Percentiles rank a stretch among this genome's conserved stretches.
phyloP scores from a whole-genome alignment of 2,888 invertebrate species.

The Laspeyria flexula region DNA sequence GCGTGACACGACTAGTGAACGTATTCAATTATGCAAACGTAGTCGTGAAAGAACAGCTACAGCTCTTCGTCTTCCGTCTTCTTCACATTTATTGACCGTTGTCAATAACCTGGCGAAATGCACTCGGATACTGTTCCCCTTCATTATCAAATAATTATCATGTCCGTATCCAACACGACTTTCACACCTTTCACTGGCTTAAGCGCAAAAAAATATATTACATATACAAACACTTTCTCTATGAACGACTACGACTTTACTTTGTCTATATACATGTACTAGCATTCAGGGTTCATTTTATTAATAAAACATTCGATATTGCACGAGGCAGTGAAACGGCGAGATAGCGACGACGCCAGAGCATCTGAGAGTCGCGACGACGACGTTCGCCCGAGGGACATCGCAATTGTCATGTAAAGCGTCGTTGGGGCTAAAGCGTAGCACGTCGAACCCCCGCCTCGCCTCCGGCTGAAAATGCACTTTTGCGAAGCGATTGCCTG shows the following conservation, averaged over 20 bases:
- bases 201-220: constrained; percentile 48
- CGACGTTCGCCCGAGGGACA: constrained; percentile 67
- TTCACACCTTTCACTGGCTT: constrained; percentile 66
- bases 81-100: constrained; percentile 63
- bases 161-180: constrained; percentile 36
- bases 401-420: constrained; percentile 83
- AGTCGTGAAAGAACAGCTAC: constrained; percentile 73
- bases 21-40: constrained; percentile 85
- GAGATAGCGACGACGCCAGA: constrained; percentile 55
- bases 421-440: constrained; percentile 64
- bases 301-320: constrained; percentile 52
- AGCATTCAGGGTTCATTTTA: constrained; percentile 36
- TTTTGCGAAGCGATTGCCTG: constrained; percentile 80
- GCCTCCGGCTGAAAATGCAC: constrained; percentile 83
- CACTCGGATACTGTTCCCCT: constrained; percentile 21
- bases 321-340: constrained; percentile 51
- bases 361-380: constrained; percentile 61
- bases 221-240: constrained; percentile 52
- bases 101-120: constrained; percentile 31
- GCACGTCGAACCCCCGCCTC: constrained; percentile 59
- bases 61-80: constrained; percentile 50
- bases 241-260: constrained; percentile 17
- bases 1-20: constrained; percentile 82
- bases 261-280: constrained; percentile 23
- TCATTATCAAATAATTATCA: constrained; percentile 20